Evolutionary conservation across 1,140 invertebrate genomes (phyloP), one percentile per base, ranked within the genome.

Genomic region (Drosophila setifemur): DNA sequence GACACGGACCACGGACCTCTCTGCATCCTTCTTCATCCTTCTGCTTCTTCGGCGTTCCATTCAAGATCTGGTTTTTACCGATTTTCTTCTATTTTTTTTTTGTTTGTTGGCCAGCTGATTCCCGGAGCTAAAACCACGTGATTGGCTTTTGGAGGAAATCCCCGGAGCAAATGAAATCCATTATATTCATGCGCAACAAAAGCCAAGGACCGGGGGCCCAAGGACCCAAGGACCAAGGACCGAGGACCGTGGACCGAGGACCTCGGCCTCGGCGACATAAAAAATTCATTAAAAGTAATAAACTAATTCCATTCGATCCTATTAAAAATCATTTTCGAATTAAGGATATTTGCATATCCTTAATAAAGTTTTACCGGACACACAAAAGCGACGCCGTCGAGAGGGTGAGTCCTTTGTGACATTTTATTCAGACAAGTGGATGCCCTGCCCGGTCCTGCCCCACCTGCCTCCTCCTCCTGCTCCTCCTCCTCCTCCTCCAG

Each of bases 211-310:
- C 33, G 8, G 40, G 21, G n/a, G n/a, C 18, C n/a, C 8, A 11
- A 28, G 31, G 12, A 60, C 19, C n/a, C 1, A 4, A 25, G 18
- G 11, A 40, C 26, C 23, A 33, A 28, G 42, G 64, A 42, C 25
- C 19, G 29, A 19, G 29, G 29, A 28, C 26, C 5, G 12, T 44
- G 14, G n/a, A 16, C 8, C 26, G 43, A 23, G 42, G 43, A 47
- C 53, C 28, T 42, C 66, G 58, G 42, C 52, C 55, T 45, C 26
- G 47, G 39, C 67, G 69, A 89, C 88, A 90, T 90, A 89, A 89
- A 90, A 90, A 90, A 89, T 90, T 90, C 88, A 90, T 90, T 90
- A 90, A 89, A 90, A 89, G 88, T 90, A 90, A 90, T 90, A 89
- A 90, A 88, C 88, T 89, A 90, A 90, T 90, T 90, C 88, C 88